These are phyloP conservation scores for Andrena trimmerana DNA, from an alignment of 2,888 invertebrate species.

Conservation along the genomic window DNA sequence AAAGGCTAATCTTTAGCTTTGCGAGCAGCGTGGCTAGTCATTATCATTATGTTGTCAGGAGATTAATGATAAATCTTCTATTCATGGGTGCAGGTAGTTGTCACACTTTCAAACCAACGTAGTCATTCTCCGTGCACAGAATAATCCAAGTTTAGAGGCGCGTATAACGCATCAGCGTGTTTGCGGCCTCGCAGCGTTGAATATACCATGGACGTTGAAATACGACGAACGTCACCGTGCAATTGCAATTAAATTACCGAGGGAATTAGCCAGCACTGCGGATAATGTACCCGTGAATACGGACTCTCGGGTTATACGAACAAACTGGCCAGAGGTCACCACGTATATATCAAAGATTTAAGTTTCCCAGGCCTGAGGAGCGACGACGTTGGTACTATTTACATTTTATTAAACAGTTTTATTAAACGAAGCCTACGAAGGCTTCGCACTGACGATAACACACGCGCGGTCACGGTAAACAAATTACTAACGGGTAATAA, in stretches of 20 bases:
- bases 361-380: conserved; percentile 26
- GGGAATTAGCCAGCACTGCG: conserved; percentile 35
- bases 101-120: conserved; percentile 2
- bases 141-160: conserved; percentile 32
- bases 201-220: conserved; percentile 32
- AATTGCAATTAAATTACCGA: conserved; percentile 53
- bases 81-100: conserved; percentile 2
- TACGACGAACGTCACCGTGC: conserved; percentile 43
- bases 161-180: neutral
- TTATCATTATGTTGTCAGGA: neutral
- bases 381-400: conserved; percentile 16
- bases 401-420: neutral
- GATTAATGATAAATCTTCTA: neutral
- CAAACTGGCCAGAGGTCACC: conserved; percentile 5
- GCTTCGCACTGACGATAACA: too few species aligned
- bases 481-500: too few species aligned
- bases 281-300: conserved; percentile 42
- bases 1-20: neutral
- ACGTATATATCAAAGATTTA: conserved; percentile 36
- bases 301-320: conserved; percentile 6
- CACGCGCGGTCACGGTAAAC: too few species aligned
- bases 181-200: neutral
- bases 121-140: conserved; percentile 1
- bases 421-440: too few species aligned
- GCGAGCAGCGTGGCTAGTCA: neutral